These are phyloP conservation scores for Agapostemon virescens DNA, from an alignment of 2,888 invertebrate species.

Conservation along the genomic window DNA sequence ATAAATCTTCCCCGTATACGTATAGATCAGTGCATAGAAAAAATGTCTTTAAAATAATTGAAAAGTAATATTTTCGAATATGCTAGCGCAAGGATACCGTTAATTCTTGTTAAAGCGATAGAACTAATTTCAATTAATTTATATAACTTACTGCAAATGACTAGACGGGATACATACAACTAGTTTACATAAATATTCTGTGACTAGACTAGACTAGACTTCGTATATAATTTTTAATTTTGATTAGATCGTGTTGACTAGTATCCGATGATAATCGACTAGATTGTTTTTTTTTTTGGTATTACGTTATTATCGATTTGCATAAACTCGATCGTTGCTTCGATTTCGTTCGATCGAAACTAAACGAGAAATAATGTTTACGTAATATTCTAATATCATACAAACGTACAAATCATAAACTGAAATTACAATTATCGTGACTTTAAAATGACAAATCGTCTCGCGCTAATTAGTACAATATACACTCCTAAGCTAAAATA, in stretches of 20 bases:
- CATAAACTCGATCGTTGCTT: conserved; percentile 18
- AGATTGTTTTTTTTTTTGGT: conserved; percentile 19
- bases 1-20: neutral
- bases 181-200: conserved; percentile 27
- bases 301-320: conserved; percentile 1
- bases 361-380: neutral
- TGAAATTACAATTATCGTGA: neutral
- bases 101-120: neutral
- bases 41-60: neutral
- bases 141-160: neutral
- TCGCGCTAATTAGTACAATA: neutral
- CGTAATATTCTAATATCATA: too few relatives aligned
- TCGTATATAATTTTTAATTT: conserved; percentile 17
- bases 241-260: conserved; percentile 38
- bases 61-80: neutral
- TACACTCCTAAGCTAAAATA: neutral
- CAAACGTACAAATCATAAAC: neutral
- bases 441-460: neutral
- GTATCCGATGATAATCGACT: conserved; percentile 22
- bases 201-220: conserved; percentile 45
- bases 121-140: neutral
- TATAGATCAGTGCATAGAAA: conserved; percentile 8
- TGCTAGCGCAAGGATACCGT: neutral
- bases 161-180: neutral
- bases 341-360: neutral